Base-by-base conservation (phyloP, 2,888 invertebrate species). In the Leptura quadrifasciata region DNA sequence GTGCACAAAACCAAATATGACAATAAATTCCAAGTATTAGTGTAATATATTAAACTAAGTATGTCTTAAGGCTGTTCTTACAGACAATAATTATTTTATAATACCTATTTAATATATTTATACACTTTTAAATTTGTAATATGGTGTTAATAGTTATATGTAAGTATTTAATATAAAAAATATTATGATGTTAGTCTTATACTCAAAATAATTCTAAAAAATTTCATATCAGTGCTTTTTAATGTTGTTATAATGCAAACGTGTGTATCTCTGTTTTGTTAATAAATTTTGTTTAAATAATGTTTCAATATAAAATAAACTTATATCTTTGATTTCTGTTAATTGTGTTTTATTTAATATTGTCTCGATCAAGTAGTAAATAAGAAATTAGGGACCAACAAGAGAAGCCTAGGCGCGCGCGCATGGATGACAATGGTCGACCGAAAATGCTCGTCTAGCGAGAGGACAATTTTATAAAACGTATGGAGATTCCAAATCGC, bases 1-100 rank as follows among this genome's bases (percentile, higher is more conserved):
- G 80, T 84, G 84, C 85, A 85, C 85, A 85, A 83, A 84, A 79
- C 76, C 65, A 79, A 70, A 73, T 80, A 79, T 79, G 84, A 85
- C 84, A 84, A 85, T 85, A 85, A 85, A 79, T 79, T 76, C 74
- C 76, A 71, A 78, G 75, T 78, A 77, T 80, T 80, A 78, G 72
- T 81, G 69, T 83, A 78, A 78, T 55, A 80, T 72, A 79, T 73
- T 78, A 76, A 63, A 72, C 54, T 54, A 63, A 72, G 79, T 76
- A 79, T 80, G 81, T 79, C 75, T 77, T 79, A 79, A 82, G 82
- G 82, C 82, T 83, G 83, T 83, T 81, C 81, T 77, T 72, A 79
- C 79, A 76, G 83, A 83, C 83, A 83, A 83, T 83, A 83, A 83
- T 72, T 76, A 76, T 75, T 76, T 72, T 78, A 72, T 72, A 72